phyloP scores from a whole-genome alignment of 1,140 invertebrate genomes.

The Tribolium madens region DNA sequence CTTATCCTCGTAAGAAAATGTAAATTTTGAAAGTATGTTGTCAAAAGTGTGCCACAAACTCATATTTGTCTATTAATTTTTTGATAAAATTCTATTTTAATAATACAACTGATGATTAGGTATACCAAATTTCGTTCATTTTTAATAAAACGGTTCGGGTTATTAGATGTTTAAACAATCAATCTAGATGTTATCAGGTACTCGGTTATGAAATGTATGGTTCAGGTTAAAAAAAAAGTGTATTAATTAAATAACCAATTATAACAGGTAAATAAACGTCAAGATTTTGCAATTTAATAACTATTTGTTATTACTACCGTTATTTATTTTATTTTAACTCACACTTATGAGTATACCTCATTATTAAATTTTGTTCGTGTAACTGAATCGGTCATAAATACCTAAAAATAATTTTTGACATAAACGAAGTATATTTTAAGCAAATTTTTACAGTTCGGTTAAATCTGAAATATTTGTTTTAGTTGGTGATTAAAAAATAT shows the following conservation, averaged over 20 bases:
- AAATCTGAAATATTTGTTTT: too few species aligned
- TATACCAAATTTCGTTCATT: neutral
- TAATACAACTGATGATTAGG: neutral
- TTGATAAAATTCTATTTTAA: neutral
- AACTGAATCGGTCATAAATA: neutral
- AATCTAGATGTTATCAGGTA: neutral
- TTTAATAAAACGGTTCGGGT: conserved; percentile 19
- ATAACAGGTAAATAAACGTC: conserved; percentile 24
- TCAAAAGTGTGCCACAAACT: neutral
- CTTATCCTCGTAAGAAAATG: neutral
- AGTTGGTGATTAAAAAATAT: too few species aligned
- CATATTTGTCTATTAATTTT: neutral
- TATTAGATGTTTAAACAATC: conserved; percentile 29
- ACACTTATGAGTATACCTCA: conserved; percentile 6
- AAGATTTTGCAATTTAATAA: conserved; percentile 23
- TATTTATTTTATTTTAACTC: conserved; percentile 27
- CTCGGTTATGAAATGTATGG: neutral
- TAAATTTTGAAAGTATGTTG: neutral
- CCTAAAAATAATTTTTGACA: conserved; percentile 21
- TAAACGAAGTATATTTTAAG: conserved; percentile 7
- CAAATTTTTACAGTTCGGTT: neutral
- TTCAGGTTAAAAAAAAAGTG: neutral
- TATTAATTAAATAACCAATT: conserved; percentile 35
- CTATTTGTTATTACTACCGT: conserved; percentile 24
- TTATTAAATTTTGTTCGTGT: conserved; percentile 17